Percentiles rank a stretch among this genome's conserved stretches.
Conservation (phyloP, 1,140 invertebrate genomes). For the Danaus melanippus region DNA sequence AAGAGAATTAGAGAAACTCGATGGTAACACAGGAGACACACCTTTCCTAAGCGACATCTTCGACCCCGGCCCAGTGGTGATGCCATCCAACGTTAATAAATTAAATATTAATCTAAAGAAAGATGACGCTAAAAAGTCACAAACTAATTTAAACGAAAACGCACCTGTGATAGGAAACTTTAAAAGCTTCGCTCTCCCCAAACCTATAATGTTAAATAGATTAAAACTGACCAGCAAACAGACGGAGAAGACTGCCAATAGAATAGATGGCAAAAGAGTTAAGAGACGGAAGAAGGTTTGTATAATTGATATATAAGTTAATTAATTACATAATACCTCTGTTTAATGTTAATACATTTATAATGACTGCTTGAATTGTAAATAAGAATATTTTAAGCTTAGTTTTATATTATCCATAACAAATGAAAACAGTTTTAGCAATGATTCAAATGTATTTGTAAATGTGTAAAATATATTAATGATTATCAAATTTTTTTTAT, state of each 20-base stretch:
- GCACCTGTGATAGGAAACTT: slow-evolving; percentile 63
- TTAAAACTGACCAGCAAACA: slow-evolving; percentile 60
- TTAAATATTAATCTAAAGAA: slow-evolving; percentile 44
- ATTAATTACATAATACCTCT: no score
- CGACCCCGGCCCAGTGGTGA: slow-evolving; percentile 57
- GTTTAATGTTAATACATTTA: slow-evolving; percentile 5
- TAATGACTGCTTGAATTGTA: slow-evolving; percentile 12
- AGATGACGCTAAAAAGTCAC: slow-evolving; percentile 30
- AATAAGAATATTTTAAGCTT: slow-evolving; percentile 8
- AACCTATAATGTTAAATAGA: slow-evolving; percentile 66
- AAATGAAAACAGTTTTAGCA: no score
- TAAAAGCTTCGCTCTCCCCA: slow-evolving; percentile 70
- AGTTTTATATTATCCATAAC: neutral
- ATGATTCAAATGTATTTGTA: no score
- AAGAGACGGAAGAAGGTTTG: slow-evolving; percentile 58
- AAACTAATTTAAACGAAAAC: slow-evolving; percentile 41
- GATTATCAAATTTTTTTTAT: no score
- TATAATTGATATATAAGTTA: slow-evolving; percentile 22
- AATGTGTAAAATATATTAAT: no score
- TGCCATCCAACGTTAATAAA: slow-evolving; percentile 43
- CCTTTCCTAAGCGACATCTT: slow-evolving; percentile 70
- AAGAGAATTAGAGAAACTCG: slow-evolving; percentile 45
- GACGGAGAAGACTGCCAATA: slow-evolving; percentile 42
- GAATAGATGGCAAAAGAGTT: slow-evolving; percentile 31
- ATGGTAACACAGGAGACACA: slow-evolving; percentile 52